These are phyloP conservation scores for Synergus itoensis DNA, from an alignment of 2,888 invertebrate species.

Conservation along the genomic window DNA sequence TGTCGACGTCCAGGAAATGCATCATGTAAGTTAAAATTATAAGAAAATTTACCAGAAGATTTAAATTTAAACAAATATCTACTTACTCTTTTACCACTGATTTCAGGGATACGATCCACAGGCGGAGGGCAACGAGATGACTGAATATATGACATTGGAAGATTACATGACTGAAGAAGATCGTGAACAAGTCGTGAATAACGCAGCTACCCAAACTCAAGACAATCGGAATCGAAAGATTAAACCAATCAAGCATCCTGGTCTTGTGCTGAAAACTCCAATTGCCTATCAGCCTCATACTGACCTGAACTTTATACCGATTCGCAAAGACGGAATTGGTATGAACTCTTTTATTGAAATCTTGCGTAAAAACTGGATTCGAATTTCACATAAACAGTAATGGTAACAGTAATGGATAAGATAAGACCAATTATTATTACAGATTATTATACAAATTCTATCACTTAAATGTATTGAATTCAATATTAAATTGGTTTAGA, in stretches of 20 bases:
- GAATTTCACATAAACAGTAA: too few relatives aligned
- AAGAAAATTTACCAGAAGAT: background rate
- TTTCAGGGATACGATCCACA: conserved; percentile 70
- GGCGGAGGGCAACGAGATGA: conserved; percentile 72
- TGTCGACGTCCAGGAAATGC: conserved; percentile 71
- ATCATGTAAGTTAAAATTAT: conserved; percentile 64
- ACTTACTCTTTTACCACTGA: conserved; percentile 1
- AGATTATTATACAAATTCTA: background rate
- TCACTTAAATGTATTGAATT: conserved; percentile 43
- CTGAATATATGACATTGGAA: conserved; percentile 75
- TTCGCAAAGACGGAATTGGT: conserved; percentile 94
- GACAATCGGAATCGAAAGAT: conserved; percentile 82
- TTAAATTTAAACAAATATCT: background rate
- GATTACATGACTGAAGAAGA: conserved; percentile 79
- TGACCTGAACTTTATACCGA: conserved; percentile 91
- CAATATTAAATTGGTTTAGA: background rate
- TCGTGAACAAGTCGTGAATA: conserved; percentile 78
- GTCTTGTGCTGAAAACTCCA: conserved; percentile 86
- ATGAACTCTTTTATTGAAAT: conserved; percentile 70
- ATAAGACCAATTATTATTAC: too few relatives aligned
- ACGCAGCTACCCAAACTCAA: conserved; percentile 80
- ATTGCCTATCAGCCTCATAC: conserved; percentile 89
- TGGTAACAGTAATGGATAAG: too few relatives aligned
- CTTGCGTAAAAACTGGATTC: background rate
- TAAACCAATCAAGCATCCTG: conserved; percentile 87